Conservation (phyloP, 2,797 vertebrate species). For the Smutsia temminckii region DNA sequence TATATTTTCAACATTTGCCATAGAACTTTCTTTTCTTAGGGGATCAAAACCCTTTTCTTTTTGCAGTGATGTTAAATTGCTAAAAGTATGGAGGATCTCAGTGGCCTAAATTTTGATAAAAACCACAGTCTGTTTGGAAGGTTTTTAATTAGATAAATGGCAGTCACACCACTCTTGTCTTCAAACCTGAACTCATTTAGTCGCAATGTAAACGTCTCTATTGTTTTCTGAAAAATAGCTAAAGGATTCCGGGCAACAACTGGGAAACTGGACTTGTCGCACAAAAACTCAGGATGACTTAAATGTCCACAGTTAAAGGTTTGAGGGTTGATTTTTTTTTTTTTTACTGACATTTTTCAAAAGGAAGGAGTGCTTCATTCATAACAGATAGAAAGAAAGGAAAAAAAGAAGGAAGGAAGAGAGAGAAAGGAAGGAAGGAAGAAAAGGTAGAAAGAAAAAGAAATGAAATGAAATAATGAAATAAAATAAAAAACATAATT, state of each 20-base stretch:
- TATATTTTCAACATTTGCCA: slow-evolving; percentile 66
- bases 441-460: slow-evolving; percentile 51
- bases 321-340: slow-evolving; percentile 59
- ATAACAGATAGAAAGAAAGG: slow-evolving; percentile 73
- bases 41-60: slow-evolving; percentile 62
- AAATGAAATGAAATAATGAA: slow-evolving; percentile 70
- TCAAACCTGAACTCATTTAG: slow-evolving; percentile 78
- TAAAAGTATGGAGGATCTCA: slow-evolving; percentile 74
- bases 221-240: slow-evolving; percentile 77
- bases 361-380: slow-evolving; percentile 78
- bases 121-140: slow-evolving; percentile 74
- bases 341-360: slow-evolving; percentile 69
- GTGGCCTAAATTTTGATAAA: slow-evolving; percentile 81
- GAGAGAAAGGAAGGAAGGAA: not conserved
- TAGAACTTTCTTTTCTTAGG: slow-evolving; percentile 72
- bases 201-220: slow-evolving; percentile 80
- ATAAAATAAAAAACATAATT: slow-evolving; percentile 82
- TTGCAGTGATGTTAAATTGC: slow-evolving; percentile 43
- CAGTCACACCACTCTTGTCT: slow-evolving; percentile 66
- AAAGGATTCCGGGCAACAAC: slow-evolving; percentile 75
- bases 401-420: not conserved
- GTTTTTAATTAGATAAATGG: slow-evolving; percentile 78
- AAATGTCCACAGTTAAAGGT: slow-evolving; percentile 71
- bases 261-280: slow-evolving; percentile 63
- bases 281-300: slow-evolving; percentile 61